phyloP scores from a whole-genome alignment of 2,888 invertebrate species.

The Gibbula magus region DNA sequence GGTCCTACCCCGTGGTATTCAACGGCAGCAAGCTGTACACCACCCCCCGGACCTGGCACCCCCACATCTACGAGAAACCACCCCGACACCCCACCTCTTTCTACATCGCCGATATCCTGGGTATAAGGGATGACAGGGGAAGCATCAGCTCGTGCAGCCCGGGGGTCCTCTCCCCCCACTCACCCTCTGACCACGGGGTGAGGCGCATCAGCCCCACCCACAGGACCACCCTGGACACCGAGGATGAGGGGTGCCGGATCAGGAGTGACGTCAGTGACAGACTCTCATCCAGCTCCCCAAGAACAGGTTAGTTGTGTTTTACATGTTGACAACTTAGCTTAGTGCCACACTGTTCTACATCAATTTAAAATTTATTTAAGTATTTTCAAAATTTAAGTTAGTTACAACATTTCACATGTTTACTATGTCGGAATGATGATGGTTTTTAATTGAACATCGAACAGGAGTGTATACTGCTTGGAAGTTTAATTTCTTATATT shows the following conservation, averaged over 20 bases:
- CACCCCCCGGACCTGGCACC: conserved; percentile 83
- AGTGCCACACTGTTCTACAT: too few relatives aligned
- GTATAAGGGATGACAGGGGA: conserved; percentile 74
- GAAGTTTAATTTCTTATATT: too few relatives aligned
- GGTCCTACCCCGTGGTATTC: conserved; percentile 29
- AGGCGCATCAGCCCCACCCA: not conserved
- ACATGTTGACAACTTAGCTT: too few relatives aligned
- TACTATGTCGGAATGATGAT: too few relatives aligned
- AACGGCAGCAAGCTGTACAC: conserved; percentile 45
- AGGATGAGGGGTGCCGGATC: not conserved
- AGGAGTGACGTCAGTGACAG: conserved; percentile 22
- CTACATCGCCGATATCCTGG: conserved; percentile 90
- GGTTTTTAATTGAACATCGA: too few relatives aligned
- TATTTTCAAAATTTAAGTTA: too few relatives aligned
- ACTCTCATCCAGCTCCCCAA: conserved; percentile 15
- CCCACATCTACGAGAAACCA: conserved; percentile 90
- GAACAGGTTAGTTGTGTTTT: not conserved
- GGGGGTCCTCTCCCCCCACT: not conserved
- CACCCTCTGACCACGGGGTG: not conserved
- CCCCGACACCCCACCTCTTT: conserved; percentile 90
- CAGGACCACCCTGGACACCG: not conserved
- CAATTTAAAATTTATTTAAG: too few relatives aligned
- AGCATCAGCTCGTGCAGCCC: not conserved
- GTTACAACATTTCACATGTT: too few relatives aligned
- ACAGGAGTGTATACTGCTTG: too few relatives aligned